Evolutionary conservation across 2,797 vertebrate species (phyloP).

Genomic region (Gila robusta): DNA sequence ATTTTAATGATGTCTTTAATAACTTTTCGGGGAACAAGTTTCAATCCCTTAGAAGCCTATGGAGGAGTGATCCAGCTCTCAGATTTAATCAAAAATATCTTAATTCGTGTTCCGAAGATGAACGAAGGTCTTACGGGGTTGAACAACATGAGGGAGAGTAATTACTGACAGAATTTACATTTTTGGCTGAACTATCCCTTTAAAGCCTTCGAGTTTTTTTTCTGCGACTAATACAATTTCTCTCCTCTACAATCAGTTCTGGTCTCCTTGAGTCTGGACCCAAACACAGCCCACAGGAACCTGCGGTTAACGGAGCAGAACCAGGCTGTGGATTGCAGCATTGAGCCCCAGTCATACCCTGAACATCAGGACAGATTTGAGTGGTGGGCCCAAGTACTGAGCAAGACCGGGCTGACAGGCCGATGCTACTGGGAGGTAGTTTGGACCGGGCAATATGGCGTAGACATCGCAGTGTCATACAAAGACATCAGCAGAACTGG

Average conservation of each 20-base stretch:
- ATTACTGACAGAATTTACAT: too few relatives aligned
- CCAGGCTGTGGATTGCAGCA: conserved; percentile 45
- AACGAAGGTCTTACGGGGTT: too few relatives aligned
- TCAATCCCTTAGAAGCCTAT: too few relatives aligned
- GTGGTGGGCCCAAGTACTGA: conserved; percentile 66
- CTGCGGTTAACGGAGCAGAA: conserved; percentile 55
- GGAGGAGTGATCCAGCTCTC: too few relatives aligned
- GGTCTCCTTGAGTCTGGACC: conserved; percentile 60
- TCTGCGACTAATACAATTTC: too few relatives aligned
- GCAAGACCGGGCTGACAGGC: conserved; percentile 51
- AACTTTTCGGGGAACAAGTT: too few relatives aligned
- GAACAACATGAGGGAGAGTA: too few relatives aligned
- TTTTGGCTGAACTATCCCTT: too few relatives aligned
- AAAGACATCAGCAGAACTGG: conserved; percentile 58
- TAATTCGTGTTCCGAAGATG: too few relatives aligned
- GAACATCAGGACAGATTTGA: conserved; percentile 63
- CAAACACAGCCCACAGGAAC: conserved; percentile 60
- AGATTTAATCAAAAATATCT: too few relatives aligned
- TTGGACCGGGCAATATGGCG: conserved; percentile 43
- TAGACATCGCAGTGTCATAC: conserved; percentile 62
- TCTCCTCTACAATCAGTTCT: conserved; percentile 53
- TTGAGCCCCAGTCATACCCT: conserved; percentile 50
- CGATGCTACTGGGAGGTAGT: conserved; percentile 67
- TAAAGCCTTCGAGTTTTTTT: too few relatives aligned
- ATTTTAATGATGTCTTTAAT: too few relatives aligned